Evolutionary conservation across 2,113 vertebrate species (phyloP).

Genomic region (Zeus faber): DNA sequence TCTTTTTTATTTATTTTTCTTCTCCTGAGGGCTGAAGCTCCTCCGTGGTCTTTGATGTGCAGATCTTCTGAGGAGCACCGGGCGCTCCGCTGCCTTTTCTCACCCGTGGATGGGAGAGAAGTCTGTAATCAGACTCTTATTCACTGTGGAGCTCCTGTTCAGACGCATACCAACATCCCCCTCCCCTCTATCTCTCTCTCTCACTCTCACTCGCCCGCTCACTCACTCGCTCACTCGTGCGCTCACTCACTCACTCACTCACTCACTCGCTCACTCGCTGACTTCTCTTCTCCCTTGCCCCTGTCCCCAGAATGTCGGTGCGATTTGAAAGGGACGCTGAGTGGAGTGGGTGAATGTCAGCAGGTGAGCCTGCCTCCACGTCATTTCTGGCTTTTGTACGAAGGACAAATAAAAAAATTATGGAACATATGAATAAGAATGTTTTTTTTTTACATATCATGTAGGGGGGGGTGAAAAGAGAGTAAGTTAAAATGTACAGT

Average conservation of each 20-base stretch:
- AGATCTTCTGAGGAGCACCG: conserved; percentile 38
- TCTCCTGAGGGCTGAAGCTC: too few species aligned
- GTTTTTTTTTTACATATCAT: too few species aligned
- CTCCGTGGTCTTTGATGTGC: conserved; percentile 56
- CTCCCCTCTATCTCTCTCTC: not conserved
- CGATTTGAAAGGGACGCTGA: conserved; percentile 82
- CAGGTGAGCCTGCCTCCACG: conserved; percentile 75
- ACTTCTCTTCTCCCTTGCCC: not conserved
- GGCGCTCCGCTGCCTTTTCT: conserved; percentile 39
- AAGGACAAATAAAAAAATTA: too few species aligned
- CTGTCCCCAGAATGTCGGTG: conserved; percentile 83
- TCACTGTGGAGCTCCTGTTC: conserved; percentile 35
- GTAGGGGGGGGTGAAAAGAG: too few species aligned
- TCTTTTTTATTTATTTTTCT: conserved; percentile 20
- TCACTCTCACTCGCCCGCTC: conserved; percentile 10
- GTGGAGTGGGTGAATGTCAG: conserved; percentile 84
- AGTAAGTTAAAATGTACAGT: too few species aligned
- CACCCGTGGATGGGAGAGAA: conserved; percentile 46
- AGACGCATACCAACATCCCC: not conserved
- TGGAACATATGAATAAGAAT: too few species aligned
- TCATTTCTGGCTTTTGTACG: too few species aligned
- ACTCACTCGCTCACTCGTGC: not conserved
- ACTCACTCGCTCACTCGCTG: conserved; percentile 6
- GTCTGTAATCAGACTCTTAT: conserved; percentile 68
- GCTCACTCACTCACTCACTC: conserved; percentile 3